A percentile compares a stretch with the other conserved stretches of the same genome.
These are phyloP conservation scores for Sebastes dallii DNA, from an alignment of 2,797 vertebrate genomes.

Conservation along the genomic window DNA sequence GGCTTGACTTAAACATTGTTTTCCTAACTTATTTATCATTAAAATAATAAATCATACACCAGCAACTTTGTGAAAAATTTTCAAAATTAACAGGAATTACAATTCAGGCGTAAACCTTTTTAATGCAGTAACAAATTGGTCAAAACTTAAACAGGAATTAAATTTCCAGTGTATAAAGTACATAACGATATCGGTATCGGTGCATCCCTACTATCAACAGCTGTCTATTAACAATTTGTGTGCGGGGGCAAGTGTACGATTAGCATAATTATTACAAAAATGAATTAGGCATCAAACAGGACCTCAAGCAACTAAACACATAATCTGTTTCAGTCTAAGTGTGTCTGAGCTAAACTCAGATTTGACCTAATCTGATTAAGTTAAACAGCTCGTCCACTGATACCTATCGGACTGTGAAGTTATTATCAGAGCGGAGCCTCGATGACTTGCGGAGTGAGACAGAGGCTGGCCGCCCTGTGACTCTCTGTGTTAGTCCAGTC, in stretches of 20 bases:
- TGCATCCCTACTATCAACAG: no score
- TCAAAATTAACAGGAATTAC: no score
- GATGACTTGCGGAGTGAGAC: constrained; percentile 24
- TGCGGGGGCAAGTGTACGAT: not conserved
- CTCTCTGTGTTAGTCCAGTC: constrained; percentile 30
- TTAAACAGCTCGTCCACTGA: constrained; percentile 73
- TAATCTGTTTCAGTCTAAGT: constrained; percentile 6
- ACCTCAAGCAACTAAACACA: not conserved
- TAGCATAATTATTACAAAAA: not conserved
- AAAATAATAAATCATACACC: no score
- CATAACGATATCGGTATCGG: no score
- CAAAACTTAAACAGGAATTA: no score
- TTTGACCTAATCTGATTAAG: constrained; percentile 75
- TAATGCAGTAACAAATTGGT: no score
- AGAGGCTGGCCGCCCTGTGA: not conserved
- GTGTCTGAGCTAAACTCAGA: constrained; percentile 60
- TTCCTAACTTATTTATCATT: no score
- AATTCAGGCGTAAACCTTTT: no score
- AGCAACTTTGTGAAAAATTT: no score
- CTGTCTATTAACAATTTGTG: not conserved
- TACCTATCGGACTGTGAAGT: constrained; percentile 63
- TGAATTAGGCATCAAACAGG: not conserved
- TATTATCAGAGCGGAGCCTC: constrained; percentile 52
- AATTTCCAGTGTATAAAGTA: no score
- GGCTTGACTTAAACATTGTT: no score